These are phyloP conservation scores for Chiridota heheva DNA, from an alignment of 35 echinoderm and acorn worm genomes.

Conservation along the genomic window DNA sequence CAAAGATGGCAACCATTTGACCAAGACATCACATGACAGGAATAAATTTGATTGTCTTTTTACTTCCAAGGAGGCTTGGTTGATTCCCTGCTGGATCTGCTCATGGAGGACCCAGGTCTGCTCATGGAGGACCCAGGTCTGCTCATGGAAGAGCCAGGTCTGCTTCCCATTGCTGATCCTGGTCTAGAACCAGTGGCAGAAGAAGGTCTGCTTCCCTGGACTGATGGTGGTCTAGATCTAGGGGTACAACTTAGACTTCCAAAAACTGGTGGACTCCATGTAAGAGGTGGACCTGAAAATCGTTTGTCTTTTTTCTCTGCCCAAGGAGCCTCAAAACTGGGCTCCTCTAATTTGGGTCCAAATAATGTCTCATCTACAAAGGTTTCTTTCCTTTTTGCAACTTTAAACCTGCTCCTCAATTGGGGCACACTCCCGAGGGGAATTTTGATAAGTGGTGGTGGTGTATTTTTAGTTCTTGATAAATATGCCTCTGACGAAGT, in stretches of 20 bases:
- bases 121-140: no score
- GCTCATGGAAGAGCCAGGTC: no score
- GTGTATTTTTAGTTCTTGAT: background rate
- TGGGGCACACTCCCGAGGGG: constrained; percentile 10
- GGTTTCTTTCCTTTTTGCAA: constrained; percentile 38
- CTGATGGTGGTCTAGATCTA: constrained; percentile 49
- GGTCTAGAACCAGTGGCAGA: constrained; percentile 10
- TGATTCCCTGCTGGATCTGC: no score
- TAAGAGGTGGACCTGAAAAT: constrained; percentile 38
- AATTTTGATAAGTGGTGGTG: constrained; percentile 59
- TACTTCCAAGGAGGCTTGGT: no score
- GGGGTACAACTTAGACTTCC: constrained; percentile 71
- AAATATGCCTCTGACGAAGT: background rate
- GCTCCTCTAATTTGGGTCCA: constrained; percentile 59
- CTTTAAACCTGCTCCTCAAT: constrained; percentile 38
- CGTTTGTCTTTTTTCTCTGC: constrained; percentile 66
- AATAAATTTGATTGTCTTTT: no score
- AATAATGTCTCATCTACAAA: constrained; percentile 92
- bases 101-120: no score
- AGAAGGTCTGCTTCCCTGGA: background rate
- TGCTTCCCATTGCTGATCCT: constrained; percentile 15
- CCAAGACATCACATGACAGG: no score
- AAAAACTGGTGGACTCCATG: constrained; percentile 82
- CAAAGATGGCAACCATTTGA: no score
- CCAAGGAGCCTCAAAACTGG: constrained; percentile 90